Evolutionary conservation across 2,888 invertebrate genomes (phyloP).

Genomic region (Stratiomys singularior): DNA sequence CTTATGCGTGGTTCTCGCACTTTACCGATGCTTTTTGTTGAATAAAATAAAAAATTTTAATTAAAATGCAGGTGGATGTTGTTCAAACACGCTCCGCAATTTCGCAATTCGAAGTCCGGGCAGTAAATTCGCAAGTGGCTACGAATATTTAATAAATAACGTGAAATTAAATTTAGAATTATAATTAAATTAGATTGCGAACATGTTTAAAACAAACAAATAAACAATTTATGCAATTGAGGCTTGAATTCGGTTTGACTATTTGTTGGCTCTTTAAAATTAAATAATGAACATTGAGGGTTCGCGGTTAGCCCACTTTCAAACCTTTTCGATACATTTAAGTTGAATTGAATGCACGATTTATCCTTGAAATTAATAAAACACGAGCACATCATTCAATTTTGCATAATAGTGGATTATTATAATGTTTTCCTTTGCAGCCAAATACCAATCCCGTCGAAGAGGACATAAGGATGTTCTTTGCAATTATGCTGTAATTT

Average conservation of each 20-base stretch:
- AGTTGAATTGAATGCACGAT: not conserved
- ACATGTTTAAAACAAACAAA: conserved; percentile 8
- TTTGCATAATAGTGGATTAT: too few relatives aligned
- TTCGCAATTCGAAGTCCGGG: not conserved
- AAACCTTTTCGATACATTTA: not conserved
- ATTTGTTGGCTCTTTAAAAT: not conserved
- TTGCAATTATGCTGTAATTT: too few relatives aligned
- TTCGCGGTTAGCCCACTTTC: not conserved
- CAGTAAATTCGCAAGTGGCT: not conserved
- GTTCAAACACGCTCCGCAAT: not conserved
- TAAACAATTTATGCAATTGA: conserved; percentile 17
- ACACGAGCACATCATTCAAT: not conserved
- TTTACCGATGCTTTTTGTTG: conserved; percentile 15
- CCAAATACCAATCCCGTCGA: too few relatives aligned
- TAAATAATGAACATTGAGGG: not conserved
- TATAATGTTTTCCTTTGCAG: too few relatives aligned
- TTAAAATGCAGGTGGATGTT: conserved; percentile 26
- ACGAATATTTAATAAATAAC: conserved; percentile 11
- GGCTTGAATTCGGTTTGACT: not conserved
- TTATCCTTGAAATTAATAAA: not conserved
- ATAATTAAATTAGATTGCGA: conserved; percentile 26
- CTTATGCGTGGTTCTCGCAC: conserved; percentile 18
- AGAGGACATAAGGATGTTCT: too few relatives aligned
- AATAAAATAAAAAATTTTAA: conserved; percentile 24
- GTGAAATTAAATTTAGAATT: conserved; percentile 23